These are phyloP conservation scores for Tyto alba DNA, from an alignment of 2,113 vertebrate genomes.

Conservation along the genomic window DNA sequence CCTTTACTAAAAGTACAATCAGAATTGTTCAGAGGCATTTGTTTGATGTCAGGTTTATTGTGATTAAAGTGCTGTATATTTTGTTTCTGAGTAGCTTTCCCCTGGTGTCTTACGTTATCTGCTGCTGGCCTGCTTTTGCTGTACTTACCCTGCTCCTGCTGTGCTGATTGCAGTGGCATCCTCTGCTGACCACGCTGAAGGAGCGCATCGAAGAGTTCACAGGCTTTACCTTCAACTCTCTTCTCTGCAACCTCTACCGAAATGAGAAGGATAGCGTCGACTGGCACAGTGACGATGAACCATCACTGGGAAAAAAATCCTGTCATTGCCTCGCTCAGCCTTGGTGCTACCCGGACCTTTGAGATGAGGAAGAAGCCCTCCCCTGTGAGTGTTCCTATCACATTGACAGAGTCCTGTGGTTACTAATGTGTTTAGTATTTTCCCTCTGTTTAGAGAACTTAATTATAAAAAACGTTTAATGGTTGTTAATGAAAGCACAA, in stretches of 20 bases:
- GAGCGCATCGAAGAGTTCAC: slow-evolving; percentile 69
- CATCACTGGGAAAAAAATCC: slow-evolving; percentile 77
- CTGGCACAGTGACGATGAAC: slow-evolving; percentile 94
- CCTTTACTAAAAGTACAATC: background rate
- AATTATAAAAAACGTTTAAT: background rate
- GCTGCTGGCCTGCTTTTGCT: background rate
- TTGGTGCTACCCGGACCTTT: slow-evolving; percentile 89
- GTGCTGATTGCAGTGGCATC: slow-evolving; percentile 82
- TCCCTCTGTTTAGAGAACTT: background rate
- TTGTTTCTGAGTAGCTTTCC: background rate
- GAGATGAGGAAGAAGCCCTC: slow-evolving; percentile 89
- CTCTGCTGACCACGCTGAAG: slow-evolving; percentile 75
- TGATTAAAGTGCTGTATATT: background rate
- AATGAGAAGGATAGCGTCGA: slow-evolving; percentile 90
- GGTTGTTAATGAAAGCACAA: background rate
- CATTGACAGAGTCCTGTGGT: background rate
- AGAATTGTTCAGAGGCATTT: background rate
- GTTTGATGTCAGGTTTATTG: background rate
- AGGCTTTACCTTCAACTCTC: slow-evolving; percentile 83
- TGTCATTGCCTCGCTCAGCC: slow-evolving; percentile 87
- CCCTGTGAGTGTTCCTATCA: slow-evolving; percentile 73
- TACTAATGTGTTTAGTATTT: background rate
- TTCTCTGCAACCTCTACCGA: slow-evolving; percentile 92
- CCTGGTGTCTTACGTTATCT: background rate
- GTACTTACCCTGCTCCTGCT: background rate